Evolutionary conservation across 2,888 invertebrate genomes (phyloP).

Genomic region (Heliconius hortense): DNA sequence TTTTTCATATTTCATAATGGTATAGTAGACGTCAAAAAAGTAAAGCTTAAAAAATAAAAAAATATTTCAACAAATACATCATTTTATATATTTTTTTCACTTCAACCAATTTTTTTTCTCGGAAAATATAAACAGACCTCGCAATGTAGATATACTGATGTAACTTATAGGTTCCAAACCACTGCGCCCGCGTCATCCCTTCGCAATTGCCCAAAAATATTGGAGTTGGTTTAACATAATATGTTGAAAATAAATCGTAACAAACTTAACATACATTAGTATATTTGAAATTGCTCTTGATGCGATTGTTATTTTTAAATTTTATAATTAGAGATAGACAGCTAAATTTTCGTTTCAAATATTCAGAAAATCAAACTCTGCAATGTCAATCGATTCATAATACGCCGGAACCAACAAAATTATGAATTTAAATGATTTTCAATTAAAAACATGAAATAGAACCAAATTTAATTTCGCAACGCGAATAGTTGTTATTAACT

Average conservation of each 20-base stretch:
- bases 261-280: neutral
- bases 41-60: neutral
- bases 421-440: too few relatives aligned
- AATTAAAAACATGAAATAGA: neutral
- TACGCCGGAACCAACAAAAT: neutral
- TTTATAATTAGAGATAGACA: neutral
- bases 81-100: neutral
- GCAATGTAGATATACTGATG: neutral
- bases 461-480: neutral
- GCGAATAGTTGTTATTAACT: neutral
- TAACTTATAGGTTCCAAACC: neutral
- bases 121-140: neutral
- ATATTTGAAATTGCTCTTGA: neutral
- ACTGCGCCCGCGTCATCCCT: neutral
- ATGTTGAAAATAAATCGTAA: neutral
- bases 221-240: too few relatives aligned
- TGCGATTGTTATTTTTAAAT: neutral
- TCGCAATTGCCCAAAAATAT: neutral
- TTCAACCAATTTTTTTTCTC: neutral
- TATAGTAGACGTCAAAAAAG: neutral
- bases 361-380: neutral
- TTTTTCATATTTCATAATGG: neutral
- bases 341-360: neutral
- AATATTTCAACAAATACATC: neutral
- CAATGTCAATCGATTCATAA: neutral